Evolutionary conservation across 2,888 invertebrate genomes (phyloP).

Genomic region (Aelia acuminata): DNA sequence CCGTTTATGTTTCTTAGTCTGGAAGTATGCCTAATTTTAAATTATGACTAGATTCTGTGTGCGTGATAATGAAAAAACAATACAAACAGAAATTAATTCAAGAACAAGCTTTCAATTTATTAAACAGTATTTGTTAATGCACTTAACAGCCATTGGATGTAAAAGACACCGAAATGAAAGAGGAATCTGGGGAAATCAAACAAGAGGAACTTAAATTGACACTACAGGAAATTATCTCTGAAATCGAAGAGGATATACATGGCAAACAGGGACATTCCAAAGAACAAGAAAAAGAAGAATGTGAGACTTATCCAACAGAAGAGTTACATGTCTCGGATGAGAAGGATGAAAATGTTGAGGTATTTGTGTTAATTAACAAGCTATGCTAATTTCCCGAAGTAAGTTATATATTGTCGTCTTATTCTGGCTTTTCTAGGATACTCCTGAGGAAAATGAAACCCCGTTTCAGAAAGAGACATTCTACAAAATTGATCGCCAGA

Average conservation of each 20-base stretch:
- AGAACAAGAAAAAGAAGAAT: conserved; percentile 33
- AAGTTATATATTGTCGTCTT: not conserved
- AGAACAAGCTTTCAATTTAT: not conserved
- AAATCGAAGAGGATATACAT: conserved; percentile 68
- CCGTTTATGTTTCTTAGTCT: not conserved
- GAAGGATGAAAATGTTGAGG: conserved; percentile 12
- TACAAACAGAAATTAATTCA: too few species aligned
- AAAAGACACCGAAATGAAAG: conserved; percentile 19
- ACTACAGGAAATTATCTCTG: conserved; percentile 69
- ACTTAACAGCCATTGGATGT: conserved; percentile 9
- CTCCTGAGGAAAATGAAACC: not conserved
- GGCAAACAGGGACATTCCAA: not conserved
- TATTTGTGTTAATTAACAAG: not conserved
- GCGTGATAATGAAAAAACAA: not conserved
- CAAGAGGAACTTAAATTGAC: conserved; percentile 69
- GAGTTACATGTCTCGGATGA: not conserved
- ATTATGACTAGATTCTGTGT: not conserved
- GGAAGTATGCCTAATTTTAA: not conserved
- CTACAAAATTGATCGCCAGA: conserved; percentile 66
- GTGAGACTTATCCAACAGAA: not conserved
- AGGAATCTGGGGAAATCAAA: conserved; percentile 67
- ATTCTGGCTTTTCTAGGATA: not conserved
- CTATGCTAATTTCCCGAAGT: not conserved
- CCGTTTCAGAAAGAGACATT: conserved; percentile 42
- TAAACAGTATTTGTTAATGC: conserved; percentile 4